Evolutionary conservation across 2,888 invertebrate species (phyloP).

Genomic region (Patella ulyssiponensis): DNA sequence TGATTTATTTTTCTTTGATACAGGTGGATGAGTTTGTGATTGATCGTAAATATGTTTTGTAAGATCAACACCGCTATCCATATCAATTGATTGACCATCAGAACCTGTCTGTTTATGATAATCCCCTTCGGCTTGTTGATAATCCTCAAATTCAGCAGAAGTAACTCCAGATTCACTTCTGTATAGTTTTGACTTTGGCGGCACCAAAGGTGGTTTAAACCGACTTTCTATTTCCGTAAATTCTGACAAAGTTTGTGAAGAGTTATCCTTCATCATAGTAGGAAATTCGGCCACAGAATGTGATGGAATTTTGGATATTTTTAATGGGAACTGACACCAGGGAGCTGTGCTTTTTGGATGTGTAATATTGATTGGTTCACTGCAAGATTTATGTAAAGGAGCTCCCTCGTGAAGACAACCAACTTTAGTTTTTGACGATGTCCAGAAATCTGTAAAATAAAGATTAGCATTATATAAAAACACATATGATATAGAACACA

Average conservation of each 20-base stretch:
- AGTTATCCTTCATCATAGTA: conserved; percentile 26
- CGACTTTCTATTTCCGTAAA: neutral
- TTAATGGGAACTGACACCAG: conserved; percentile 34
- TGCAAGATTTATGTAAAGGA: conserved; percentile 58
- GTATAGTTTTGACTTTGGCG: neutral
- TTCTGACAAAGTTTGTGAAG: neutral
- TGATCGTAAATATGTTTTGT: neutral
- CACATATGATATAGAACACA: too few relatives aligned
- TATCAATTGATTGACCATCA: neutral
- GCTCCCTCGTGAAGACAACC: conserved; percentile 20
- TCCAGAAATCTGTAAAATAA: conserved; percentile 69
- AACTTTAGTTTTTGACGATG: conserved; percentile 55
- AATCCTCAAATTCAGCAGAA: neutral
- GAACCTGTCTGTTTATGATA: neutral
- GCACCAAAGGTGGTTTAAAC: neutral
- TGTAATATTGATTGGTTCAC: conserved; percentile 63
- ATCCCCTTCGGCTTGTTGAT: conserved; percentile 6
- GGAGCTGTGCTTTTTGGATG: conserved; percentile 18
- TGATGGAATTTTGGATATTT: conserved; percentile 43
- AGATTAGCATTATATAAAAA: neutral
- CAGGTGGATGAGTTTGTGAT: neutral
- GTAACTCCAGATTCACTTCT: neutral
- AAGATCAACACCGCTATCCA: conserved; percentile 7
- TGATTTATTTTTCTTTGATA: conserved; percentile 39
- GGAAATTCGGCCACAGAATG: conserved; percentile 53